These are phyloP conservation scores for Calidris pygmaea DNA, from an alignment of 2,113 vertebrate species.

Conservation along the genomic window DNA sequence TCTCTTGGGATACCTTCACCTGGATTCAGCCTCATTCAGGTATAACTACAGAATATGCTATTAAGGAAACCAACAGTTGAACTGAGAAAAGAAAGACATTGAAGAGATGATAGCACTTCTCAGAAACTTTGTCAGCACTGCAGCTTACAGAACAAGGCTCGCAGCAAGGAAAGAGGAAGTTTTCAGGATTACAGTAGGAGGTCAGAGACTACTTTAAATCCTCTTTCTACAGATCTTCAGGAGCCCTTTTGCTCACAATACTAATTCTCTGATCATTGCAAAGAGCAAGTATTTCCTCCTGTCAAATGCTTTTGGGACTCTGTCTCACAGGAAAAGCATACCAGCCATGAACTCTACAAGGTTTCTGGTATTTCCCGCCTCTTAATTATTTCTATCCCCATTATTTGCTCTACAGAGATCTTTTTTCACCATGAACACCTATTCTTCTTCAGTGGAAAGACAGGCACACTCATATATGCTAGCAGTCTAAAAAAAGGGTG, in stretches of 20 bases:
- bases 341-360: neutral
- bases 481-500: neutral
- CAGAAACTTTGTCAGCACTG: too few species aligned
- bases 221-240: neutral
- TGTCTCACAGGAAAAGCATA: neutral
- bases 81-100: neutral
- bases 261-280: neutral
- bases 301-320: neutral
- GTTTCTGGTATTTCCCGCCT: neutral
- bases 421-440: neutral
- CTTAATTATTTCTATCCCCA: neutral
- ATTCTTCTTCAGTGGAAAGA: neutral
- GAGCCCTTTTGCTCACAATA: neutral
- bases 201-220: neutral
- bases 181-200: neutral
- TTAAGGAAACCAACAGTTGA: neutral
- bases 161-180: neutral
- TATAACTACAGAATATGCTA: fast-evolving
- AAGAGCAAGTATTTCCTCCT: neutral
- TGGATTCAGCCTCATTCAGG: neutral
- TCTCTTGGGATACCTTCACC: neutral
- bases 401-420: neutral
- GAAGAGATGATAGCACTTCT: neutral
- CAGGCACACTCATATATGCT: neutral
- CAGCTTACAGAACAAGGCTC: neutral